Base-by-base conservation (phyloP, 1,140 invertebrate species). In the Ceratosolen fusciceps region DNA sequence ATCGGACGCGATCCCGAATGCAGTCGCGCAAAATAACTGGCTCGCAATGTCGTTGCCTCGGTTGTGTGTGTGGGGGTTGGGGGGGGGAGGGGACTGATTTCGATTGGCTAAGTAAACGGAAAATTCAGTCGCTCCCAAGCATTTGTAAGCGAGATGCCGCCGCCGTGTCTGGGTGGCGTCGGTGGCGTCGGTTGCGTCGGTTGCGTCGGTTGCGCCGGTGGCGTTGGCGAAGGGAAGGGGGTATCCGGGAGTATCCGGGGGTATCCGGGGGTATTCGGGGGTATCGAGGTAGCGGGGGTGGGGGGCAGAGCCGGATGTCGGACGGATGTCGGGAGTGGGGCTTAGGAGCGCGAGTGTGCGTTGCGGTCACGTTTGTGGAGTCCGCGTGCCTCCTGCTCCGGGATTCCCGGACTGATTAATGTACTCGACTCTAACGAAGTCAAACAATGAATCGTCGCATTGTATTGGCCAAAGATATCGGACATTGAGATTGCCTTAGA, bases 91-190 rank as follows among this genome's bases (percentile, higher is more conserved):
- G 39, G n/a, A n/a, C 29, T 60, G 31, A 37, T 52, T 67, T 29
- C 9, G 21, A 26, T 62, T n/a, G 29, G n/a, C 34, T 43, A 79
- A 74, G 71, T 79, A 79, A 79, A 74, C 49, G 26, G 70, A 79
- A 74, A 79, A 79, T 52, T 43, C 56, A 74, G 67, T 79, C 31
- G 26, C 39, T 37, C 24, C 67, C 26, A 72, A 70, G 62, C 70
- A 70, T 70, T 77, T 77, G 76, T 56, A n/a, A n/a, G 39, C 49
- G 14, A 3, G 39, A 47, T 65, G 19, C 9, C 24, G 21, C n/a
- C 9, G 31, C 1, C 3, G 21, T 9, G 39, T 7, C 5, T 43
- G 39, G 39, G 39, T 43, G 5, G 39, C 12, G n/a, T n/a, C n/a
- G n/a, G n/a, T n/a, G n/a, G n/a, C n/a, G n/a, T n/a, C n/a, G n/a